phyloP scores from a whole-genome alignment of 2,888 invertebrate species.

The Epistrophe eligans region DNA sequence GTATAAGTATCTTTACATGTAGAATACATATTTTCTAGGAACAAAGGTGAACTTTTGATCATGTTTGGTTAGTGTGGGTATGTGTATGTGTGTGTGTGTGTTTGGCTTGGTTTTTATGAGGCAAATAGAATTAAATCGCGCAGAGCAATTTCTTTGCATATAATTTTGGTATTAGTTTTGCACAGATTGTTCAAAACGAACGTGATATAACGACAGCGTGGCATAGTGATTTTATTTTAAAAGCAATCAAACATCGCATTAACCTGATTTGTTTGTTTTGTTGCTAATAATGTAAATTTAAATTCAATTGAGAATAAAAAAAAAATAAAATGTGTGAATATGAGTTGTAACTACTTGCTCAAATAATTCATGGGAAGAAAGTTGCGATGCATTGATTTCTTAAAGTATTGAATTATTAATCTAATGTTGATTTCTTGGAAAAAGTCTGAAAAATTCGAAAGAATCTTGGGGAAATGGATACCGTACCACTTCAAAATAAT shows the following conservation, averaged over 20 bases:
- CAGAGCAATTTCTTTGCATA: slow-evolving; percentile 48
- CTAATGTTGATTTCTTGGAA: too few relatives aligned
- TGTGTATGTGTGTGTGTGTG: neutral
- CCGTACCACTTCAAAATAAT: too few relatives aligned
- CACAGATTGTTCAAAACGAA: slow-evolving; percentile 42
- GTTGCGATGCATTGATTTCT: too few relatives aligned
- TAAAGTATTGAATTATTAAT: too few relatives aligned
- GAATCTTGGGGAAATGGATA: too few relatives aligned
- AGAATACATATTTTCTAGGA: slow-evolving; percentile 4
- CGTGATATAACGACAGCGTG: slow-evolving; percentile 31
- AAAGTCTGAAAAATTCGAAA: too few relatives aligned
- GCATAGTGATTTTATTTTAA: neutral
- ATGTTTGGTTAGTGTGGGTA: neutral
- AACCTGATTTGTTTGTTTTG: slow-evolving; percentile 5
- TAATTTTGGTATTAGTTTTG: slow-evolving; percentile 66
- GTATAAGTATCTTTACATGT: neutral
- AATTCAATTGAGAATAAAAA: neutral
- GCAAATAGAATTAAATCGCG: slow-evolving; percentile 62
- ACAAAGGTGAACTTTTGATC: slow-evolving; percentile 57
- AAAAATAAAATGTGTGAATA: neutral
- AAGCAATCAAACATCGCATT: neutral
- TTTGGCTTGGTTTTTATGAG: slow-evolving; percentile 64
- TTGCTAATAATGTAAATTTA: neutral
- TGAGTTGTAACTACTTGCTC: too few relatives aligned
- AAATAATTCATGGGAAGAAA: too few relatives aligned